Conservation (phyloP, 2,797 vertebrate genomes). For the Adrianichthys oophorus region DNA sequence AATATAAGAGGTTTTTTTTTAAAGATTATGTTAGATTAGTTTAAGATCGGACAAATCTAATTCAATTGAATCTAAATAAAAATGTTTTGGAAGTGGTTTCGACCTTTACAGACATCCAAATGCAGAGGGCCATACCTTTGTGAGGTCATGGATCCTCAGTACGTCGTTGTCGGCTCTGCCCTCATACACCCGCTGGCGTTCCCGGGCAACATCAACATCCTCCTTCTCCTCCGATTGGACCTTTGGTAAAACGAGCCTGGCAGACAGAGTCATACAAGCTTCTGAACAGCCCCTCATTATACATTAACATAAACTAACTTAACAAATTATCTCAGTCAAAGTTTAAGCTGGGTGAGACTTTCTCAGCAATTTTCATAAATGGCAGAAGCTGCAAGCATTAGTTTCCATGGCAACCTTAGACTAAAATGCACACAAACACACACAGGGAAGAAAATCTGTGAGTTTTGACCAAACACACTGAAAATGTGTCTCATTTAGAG, state of each 20-base stretch:
- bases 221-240: conserved; percentile 81
- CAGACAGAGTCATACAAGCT: conserved; percentile 26
- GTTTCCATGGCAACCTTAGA: conserved; percentile 59
- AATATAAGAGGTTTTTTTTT: too few relatives aligned
- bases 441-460: neutral
- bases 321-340: conserved; percentile 54
- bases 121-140: conserved; percentile 82
- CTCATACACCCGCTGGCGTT: conserved; percentile 84
- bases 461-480: conserved; percentile 33
- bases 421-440: conserved; percentile 17
- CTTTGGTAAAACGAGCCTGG: conserved; percentile 81
- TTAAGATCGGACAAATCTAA: too few relatives aligned
- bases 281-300: conserved; percentile 46
- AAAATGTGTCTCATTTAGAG: neutral
- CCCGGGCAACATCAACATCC: conserved; percentile 90
- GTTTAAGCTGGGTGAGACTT: conserved; percentile 43
- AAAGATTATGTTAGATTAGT: too few relatives aligned
- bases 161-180: conserved; percentile 87
- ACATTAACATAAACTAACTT: conserved; percentile 36
- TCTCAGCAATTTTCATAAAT: conserved; percentile 54
- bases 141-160: conserved; percentile 88
- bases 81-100: neutral
- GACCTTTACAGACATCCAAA: too few relatives aligned
- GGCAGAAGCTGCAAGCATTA: conserved; percentile 23
- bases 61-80: neutral